Percentiles rank a stretch among this genome's conserved stretches.
phyloP scores from a whole-genome alignment of 2,797 vertebrate species.

The Jordanella pulchra region DNA sequence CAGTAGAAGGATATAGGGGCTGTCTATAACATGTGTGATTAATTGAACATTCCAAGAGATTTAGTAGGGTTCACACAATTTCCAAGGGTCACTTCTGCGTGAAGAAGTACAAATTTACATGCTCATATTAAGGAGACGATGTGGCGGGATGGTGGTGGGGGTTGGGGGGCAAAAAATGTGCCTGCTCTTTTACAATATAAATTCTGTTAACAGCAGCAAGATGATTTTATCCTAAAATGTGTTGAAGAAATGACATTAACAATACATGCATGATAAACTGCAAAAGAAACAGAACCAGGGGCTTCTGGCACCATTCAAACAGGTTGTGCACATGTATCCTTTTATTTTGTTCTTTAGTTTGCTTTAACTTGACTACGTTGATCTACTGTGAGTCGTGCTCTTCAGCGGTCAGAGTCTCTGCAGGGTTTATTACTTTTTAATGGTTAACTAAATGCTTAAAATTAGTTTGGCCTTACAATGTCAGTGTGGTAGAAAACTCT shows the following conservation, averaged over 20 bases:
- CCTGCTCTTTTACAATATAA: neutral
- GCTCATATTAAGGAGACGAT: constrained; percentile 28
- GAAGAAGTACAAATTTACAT: constrained; percentile 43
- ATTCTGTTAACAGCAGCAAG: constrained; percentile 16
- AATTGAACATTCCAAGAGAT: constrained; percentile 57
- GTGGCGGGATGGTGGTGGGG: neutral
- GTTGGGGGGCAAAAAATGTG: neutral
- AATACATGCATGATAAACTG: neutral
- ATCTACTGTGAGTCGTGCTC: neutral
- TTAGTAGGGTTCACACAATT: constrained; percentile 49
- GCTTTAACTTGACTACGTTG: neutral
- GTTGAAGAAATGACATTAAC: neutral
- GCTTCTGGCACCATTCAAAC: constrained; percentile 11
- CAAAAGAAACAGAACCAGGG: constrained; percentile 4
- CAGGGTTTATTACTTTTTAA: constrained; percentile 8
- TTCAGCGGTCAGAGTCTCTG: constrained; percentile 3
- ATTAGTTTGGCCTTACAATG: constrained; percentile 8
- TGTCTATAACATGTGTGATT: constrained; percentile 48
- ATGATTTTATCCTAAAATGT: neutral
- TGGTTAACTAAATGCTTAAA: constrained; percentile 14
- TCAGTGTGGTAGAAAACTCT: constrained; percentile 15
- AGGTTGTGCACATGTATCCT: constrained; percentile 4
- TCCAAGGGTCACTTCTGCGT: constrained; percentile 51
- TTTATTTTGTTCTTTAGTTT: neutral
- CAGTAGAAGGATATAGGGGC: neutral